Evolutionary conservation across 2,113 vertebrate species (phyloP).

Genomic region (Halcyon malimbica): DNA sequence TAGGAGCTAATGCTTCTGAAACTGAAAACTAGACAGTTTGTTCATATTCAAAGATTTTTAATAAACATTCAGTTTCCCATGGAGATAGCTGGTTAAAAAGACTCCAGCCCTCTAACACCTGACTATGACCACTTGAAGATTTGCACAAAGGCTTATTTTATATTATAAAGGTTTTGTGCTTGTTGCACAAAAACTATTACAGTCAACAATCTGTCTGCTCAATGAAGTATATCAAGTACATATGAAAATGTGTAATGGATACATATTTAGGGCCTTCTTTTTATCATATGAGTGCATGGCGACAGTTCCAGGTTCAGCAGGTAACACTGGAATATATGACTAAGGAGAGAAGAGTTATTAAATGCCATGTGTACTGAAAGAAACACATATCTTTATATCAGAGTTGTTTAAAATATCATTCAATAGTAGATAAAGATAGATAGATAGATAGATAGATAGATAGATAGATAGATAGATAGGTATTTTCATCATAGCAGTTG

Average conservation of each 20-base stretch:
- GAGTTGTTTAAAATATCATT: not conserved
- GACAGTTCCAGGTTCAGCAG: not conserved
- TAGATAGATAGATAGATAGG: too few relatives aligned
- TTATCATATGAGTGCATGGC: not conserved
- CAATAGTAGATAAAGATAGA: not conserved
- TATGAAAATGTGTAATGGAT: not conserved
- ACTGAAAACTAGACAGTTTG: not conserved
- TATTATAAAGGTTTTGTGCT: too few relatives aligned
- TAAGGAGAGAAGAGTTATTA: not conserved
- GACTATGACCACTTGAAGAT: not conserved
- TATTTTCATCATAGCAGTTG: not conserved
- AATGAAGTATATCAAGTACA: not conserved
- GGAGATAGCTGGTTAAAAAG: not conserved
- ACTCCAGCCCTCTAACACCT: not conserved
- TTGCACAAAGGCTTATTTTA: not conserved
- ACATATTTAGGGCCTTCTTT: not conserved
- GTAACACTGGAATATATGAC: not conserved
- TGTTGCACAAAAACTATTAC: too few relatives aligned
- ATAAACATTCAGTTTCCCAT: not conserved
- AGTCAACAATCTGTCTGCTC: not conserved
- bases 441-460: too few relatives aligned
- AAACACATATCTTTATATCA: not conserved
- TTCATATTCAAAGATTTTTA: not conserved
- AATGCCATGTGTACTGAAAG: not conserved
- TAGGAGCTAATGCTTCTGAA: not conserved